These are phyloP conservation scores for Ciona savignyi DNA, from an alignment of 23 tunicate genomes.

Conservation along the genomic window DNA sequence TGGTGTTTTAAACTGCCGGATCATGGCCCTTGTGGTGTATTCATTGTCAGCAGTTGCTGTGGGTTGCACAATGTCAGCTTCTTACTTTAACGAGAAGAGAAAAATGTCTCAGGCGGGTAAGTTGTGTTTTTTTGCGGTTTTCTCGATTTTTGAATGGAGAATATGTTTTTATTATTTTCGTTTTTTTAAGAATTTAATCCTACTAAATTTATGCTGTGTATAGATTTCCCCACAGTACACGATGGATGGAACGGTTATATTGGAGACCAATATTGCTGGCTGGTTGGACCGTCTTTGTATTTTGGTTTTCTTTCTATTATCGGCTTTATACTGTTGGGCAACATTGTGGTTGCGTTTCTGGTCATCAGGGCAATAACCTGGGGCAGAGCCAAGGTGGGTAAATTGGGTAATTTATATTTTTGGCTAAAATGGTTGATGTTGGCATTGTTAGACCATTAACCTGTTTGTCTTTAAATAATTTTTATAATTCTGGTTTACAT, in stretches of 20 bases:
- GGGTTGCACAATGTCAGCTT: neutral
- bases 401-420: too few relatives aligned
- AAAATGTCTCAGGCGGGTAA: neutral
- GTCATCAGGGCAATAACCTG: constrained; percentile 60
- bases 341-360: constrained; percentile 19
- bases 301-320: too few relatives aligned
- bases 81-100: neutral
- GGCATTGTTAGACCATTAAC: too few relatives aligned
- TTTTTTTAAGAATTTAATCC: neutral
- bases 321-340: constrained; percentile 35
- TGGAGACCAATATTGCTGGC: constrained; percentile 43
- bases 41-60: neutral
- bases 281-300: constrained; percentile 32
- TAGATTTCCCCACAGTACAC: too few relatives aligned
- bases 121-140: too few relatives aligned
- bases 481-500: too few relatives aligned
- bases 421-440: too few relatives aligned
- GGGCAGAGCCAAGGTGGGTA: constrained; percentile 42
- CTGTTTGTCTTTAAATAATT: too few relatives aligned
- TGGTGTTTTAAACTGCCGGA: neutral
- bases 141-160: too few relatives aligned
- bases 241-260: constrained; percentile 45
- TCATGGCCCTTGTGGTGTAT: neutral
- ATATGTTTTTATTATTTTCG: too few relatives aligned
- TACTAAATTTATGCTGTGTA: too few relatives aligned